A percentile compares a stretch with the other conserved stretches of the same genome.
These are phyloP conservation scores for Didymodactylos carnosus DNA, from an alignment of 2,888 invertebrate species.

Conservation along the genomic window DNA sequence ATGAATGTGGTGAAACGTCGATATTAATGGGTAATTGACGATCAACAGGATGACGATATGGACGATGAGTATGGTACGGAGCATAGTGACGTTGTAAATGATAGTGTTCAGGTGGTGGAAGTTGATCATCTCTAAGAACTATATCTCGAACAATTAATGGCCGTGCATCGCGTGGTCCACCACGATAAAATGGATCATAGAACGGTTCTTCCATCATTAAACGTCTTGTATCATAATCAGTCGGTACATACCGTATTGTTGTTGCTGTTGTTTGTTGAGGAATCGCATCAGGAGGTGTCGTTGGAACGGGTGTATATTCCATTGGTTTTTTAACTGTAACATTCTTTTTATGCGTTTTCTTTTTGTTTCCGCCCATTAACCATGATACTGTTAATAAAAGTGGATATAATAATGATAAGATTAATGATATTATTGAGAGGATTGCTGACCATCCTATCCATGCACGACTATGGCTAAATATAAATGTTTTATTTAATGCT, in stretches of 20 bases:
- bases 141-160: not conserved
- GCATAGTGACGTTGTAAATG: no score
- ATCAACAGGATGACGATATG: no score
- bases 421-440: not conserved
- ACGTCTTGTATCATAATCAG: not conserved
- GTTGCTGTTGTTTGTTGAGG: not conserved
- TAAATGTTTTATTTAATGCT: not conserved
- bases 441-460: not conserved
- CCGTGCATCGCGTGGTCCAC: not conserved
- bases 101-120: no score
- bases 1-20: no score
- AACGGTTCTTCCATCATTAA: not conserved
- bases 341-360: not conserved
- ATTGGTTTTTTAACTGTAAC: not conserved
- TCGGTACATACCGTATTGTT: not conserved
- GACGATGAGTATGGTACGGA: no score
- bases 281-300: no score
- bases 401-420: not conserved
- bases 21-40: no score
- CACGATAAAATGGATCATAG: no score
- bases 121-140: not conserved
- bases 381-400: not conserved
- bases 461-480: not conserved
- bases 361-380: not conserved
- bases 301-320: not conserved